These are phyloP conservation scores for Cephus pulcher DNA, from an alignment of 2,888 invertebrate species.

Conservation along the genomic window DNA sequence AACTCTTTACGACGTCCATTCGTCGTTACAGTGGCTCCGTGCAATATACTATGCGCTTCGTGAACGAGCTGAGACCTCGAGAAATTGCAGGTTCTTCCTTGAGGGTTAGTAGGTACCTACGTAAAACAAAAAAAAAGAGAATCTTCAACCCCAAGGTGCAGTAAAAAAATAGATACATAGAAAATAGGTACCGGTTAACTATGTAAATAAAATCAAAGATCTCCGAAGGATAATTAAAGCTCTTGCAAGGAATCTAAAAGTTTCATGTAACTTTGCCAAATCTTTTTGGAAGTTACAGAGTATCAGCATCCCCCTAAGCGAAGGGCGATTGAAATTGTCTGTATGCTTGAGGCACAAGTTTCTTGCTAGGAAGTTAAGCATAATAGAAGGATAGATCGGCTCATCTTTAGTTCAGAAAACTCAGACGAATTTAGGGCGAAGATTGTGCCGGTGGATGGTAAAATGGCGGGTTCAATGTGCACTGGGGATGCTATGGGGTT, in stretches of 20 bases:
- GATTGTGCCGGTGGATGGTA: constrained; percentile 36
- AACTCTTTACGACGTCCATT: constrained; percentile 62
- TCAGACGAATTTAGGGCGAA: constrained; percentile 43
- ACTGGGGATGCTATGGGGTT: background rate
- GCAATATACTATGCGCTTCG: background rate
- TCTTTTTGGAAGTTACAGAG: background rate
- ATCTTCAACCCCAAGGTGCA: background rate
- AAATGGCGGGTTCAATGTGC: constrained; percentile 8
- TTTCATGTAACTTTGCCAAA: background rate
- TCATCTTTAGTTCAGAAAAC: constrained; percentile 37
- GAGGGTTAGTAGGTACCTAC: background rate
- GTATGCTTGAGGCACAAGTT: background rate
- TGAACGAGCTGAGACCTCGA: background rate
- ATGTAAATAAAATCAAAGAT: background rate
- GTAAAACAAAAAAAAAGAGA: background rate
- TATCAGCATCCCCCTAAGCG: background rate
- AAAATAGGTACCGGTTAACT: background rate
- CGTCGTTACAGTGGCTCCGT: constrained; percentile 46
- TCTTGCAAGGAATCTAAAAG: background rate
- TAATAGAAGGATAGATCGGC: constrained; percentile 43
- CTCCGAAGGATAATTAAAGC: background rate
- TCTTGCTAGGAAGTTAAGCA: constrained; percentile 35
- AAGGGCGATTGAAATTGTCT: background rate
- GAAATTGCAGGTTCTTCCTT: background rate
- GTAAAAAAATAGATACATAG: background rate